Conservation (phyloP, 2,888 invertebrate species). For the Tetranychus piercei region DNA sequence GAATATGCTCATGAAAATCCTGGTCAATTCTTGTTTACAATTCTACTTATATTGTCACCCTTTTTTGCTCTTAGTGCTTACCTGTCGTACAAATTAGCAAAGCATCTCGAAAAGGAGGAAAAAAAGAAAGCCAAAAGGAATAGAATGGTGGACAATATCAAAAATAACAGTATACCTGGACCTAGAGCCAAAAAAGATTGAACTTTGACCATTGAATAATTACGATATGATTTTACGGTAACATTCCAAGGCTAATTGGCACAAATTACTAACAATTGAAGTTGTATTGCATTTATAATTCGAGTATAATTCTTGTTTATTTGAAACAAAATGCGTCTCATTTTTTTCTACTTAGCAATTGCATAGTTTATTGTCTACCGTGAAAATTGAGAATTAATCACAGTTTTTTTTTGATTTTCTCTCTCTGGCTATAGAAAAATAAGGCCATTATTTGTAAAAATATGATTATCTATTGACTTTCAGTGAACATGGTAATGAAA, state of each 20-base stretch:
- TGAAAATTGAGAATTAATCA: too few species aligned
- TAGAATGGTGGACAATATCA: conserved; percentile 34
- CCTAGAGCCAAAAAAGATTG: neutral
- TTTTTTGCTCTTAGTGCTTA: conserved; percentile 38
- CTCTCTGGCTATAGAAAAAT: too few species aligned
- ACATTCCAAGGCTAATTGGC: too few species aligned
- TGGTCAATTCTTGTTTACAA: conserved; percentile 11
- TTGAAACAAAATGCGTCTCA: too few species aligned
- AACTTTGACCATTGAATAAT: neutral
- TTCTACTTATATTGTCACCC: conserved; percentile 38
- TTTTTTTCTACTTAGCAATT: too few species aligned
- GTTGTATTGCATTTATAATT: too few species aligned
- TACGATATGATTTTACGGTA: too few species aligned
- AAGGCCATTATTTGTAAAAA: too few species aligned
- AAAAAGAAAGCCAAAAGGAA: conserved; percentile 36
- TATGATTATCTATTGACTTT: neutral
- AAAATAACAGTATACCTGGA: neutral
- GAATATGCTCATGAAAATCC: conserved; percentile 9
- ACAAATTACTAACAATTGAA: too few species aligned
- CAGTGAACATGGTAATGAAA: neutral
- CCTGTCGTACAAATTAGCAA: conserved; percentile 39
- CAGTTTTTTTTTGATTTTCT: too few species aligned
- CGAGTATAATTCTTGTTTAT: too few species aligned
- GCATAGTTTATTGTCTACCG: too few species aligned
- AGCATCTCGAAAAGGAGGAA: conserved; percentile 38